A percentile compares a stretch with the other conserved stretches of the same genome.
Conservation (phyloP, 2,888 invertebrate genomes). For the Cataglyphis livida region DNA sequence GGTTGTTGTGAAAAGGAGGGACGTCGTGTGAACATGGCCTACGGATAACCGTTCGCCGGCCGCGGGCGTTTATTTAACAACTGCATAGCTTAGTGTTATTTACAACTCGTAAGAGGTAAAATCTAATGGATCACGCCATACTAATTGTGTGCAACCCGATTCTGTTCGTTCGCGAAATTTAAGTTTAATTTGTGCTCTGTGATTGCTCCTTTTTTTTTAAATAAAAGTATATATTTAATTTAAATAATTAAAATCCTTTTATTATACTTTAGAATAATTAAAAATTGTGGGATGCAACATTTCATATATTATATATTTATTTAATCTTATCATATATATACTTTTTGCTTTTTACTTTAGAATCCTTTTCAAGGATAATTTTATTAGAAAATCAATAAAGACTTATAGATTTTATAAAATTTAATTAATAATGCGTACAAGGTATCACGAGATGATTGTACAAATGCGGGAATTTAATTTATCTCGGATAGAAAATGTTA, state of each 20-base stretch:
- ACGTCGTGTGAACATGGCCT: slow-evolving; percentile 53
- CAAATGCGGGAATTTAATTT: slow-evolving; percentile 45
- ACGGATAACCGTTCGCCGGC: slow-evolving; percentile 55
- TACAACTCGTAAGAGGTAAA: slow-evolving; percentile 56
- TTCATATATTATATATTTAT: not conserved
- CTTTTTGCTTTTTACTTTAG: not conserved
- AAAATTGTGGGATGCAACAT: not conserved
- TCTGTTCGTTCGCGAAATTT: slow-evolving; percentile 10
- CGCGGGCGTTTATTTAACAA: slow-evolving; percentile 60
- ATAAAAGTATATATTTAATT: not conserved
- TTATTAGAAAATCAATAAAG: slow-evolving; percentile 1
- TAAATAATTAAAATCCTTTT: not conserved
- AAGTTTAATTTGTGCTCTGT: not conserved
- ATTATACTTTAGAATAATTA: not conserved
- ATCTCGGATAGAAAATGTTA: slow-evolving; percentile 32
- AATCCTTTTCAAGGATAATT: not conserved
- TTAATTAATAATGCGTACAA: slow-evolving; percentile 36
- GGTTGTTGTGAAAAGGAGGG: slow-evolving; percentile 54
- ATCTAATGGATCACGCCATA: slow-evolving; percentile 62
- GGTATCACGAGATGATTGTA: slow-evolving; percentile 17
- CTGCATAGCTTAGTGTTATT: slow-evolving; percentile 64
- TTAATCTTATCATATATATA: not conserved
- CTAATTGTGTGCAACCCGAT: slow-evolving; percentile 25
- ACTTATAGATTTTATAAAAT: not conserved
- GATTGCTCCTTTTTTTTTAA: not conserved